Evolutionary conservation across 1,140 invertebrate genomes (phyloP).

Genomic region (Caenorhabditis remanei): DNA sequence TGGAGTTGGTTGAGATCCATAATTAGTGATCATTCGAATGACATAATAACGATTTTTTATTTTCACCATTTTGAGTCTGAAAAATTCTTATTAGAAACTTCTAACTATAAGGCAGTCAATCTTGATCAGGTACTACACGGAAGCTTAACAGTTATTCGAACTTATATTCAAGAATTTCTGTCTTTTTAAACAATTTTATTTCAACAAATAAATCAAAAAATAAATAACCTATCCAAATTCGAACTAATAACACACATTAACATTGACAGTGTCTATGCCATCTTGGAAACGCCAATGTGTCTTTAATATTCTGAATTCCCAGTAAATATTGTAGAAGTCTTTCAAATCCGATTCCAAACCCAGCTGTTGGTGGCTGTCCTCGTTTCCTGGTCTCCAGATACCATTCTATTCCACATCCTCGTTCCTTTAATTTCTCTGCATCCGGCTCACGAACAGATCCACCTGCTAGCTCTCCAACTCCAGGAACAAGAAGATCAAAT

Average conservation of each 20-base stretch:
- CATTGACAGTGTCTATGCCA: constrained; percentile 89
- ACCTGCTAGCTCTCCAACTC: constrained; percentile 91
- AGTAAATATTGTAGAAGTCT: constrained; percentile 87
- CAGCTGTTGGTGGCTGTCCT: constrained; percentile 89
- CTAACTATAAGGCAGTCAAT: neutral
- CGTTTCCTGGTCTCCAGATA: constrained; percentile 85
- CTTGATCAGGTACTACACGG: neutral
- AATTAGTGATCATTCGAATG: constrained; percentile 27
- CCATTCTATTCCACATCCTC: constrained; percentile 82
- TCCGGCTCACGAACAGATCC: constrained; percentile 91
- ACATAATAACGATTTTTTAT: constrained; percentile 53
- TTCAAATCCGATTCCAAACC: constrained; percentile 95
- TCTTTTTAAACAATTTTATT: neutral
- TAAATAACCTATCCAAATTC: neutral
- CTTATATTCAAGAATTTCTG: too few relatives aligned
- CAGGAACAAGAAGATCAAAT: constrained; percentile 88
- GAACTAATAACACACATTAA: constrained; percentile 78
- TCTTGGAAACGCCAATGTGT: constrained; percentile 91
- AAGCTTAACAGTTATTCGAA: too few relatives aligned
- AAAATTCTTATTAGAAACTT: neutral
- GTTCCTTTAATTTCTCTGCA: constrained; percentile 80
- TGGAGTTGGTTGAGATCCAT: neutral
- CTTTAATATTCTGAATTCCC: constrained; percentile 88
- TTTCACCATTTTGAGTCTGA: constrained; percentile 51
- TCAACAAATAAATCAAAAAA: neutral